phyloP scores from a whole-genome alignment of 2,113 vertebrate genomes.

The Hemiprocne comata region DNA sequence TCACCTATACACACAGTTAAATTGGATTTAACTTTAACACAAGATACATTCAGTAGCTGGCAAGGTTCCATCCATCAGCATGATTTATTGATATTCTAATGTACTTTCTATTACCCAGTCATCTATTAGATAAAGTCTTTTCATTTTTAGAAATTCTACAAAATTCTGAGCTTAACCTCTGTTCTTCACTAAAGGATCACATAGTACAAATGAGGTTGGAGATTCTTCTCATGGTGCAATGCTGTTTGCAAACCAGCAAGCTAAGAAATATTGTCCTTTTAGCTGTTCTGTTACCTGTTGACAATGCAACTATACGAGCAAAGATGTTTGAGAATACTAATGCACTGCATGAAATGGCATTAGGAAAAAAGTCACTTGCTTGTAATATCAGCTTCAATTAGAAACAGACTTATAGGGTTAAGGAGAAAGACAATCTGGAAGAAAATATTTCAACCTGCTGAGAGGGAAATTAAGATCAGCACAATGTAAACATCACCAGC shows the following conservation, averaged over 20 bases:
- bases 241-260: not conserved
- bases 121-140: not conserved
- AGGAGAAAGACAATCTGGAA: constrained; percentile 2
- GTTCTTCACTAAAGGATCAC: not conserved
- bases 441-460: constrained; percentile 39
- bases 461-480: constrained; percentile 42
- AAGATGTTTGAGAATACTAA: not conserved
- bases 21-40: not conserved
- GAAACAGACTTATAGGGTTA: not conserved
- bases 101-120: not conserved
- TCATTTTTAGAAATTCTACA: constrained; percentile 6
- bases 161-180: not conserved
- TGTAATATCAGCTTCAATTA: constrained; percentile 29
- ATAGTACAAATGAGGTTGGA: not conserved
- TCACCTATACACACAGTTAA: not conserved
- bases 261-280: not conserved
- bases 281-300: not conserved
- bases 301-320: not conserved
- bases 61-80: not conserved
- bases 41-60: not conserved
- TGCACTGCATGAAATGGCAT: not conserved
- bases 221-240: not conserved
- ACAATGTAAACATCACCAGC: not conserved
- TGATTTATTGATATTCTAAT: not conserved
- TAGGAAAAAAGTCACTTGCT: not conserved